A percentile compares a stretch with the other conserved stretches of the same genome.
Evolutionary conservation across 2,113 vertebrate species (phyloP).

Genomic region (Gobius niger): DNA sequence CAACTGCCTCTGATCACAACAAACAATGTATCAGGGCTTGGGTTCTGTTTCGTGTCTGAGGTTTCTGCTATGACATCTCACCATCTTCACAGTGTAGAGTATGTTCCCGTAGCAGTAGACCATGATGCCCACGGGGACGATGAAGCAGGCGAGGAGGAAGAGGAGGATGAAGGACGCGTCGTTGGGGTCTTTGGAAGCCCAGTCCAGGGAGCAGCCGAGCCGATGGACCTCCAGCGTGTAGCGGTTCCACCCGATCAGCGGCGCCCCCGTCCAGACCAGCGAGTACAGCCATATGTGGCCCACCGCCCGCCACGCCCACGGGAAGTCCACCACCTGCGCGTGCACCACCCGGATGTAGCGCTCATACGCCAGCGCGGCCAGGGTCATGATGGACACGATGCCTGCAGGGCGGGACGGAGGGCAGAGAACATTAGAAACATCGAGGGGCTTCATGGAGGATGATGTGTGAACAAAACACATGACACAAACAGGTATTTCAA

Average conservation of each 20-base stretch:
- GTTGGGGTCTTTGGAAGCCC: conserved; percentile 86
- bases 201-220: conserved; percentile 88
- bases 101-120: conserved; percentile 94
- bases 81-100: conserved; percentile 87
- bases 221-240: conserved; percentile 87
- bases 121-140: conserved; percentile 86
- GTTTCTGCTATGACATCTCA: conserved; percentile 39
- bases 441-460: no score
- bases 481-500: no score
- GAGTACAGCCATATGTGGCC: conserved; percentile 93
- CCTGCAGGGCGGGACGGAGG: conserved; percentile 66
- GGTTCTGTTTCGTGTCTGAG: no score
- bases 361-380: conserved; percentile 88
- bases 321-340: conserved; percentile 87
- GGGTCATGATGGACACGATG: conserved; percentile 89
- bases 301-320: conserved; percentile 89
- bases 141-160: conserved; percentile 88
- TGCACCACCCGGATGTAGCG: conserved; percentile 90
- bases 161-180: conserved; percentile 89
- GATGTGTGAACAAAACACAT: no score
- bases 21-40: no score
- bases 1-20: no score
- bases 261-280: conserved; percentile 88
- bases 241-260: conserved; percentile 92
- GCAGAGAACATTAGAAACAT: neutral